These are phyloP conservation scores for Conopomorpha cramerella DNA, from an alignment of 1,140 invertebrate genomes.

Conservation along the genomic window DNA sequence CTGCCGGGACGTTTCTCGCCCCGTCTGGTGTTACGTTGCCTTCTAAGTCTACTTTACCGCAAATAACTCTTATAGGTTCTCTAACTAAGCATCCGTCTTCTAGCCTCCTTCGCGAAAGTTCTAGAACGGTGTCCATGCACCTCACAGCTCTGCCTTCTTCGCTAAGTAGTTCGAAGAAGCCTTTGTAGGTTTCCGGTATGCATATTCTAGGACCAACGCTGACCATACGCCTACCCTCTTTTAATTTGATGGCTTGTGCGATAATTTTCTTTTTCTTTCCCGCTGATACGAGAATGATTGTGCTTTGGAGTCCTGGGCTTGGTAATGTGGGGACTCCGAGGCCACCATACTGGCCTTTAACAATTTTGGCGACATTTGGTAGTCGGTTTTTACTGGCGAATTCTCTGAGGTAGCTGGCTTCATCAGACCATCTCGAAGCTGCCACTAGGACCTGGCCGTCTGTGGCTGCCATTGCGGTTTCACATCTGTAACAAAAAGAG, in stretches of 20 bases:
- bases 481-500: slow-evolving; percentile 40
- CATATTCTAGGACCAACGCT: slow-evolving; percentile 81
- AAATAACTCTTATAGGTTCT: slow-evolving; percentile 82
- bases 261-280: slow-evolving; percentile 85
- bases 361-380: slow-evolving; percentile 86
- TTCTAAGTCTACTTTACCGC: slow-evolving; percentile 68
- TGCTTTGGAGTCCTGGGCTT: slow-evolving; percentile 81
- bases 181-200: slow-evolving; percentile 88
- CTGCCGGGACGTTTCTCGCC: slow-evolving; percentile 71
- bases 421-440: slow-evolving; percentile 83
- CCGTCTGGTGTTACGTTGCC: slow-evolving; percentile 73
- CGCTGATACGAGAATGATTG: slow-evolving; percentile 80
- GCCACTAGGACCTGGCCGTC: slow-evolving; percentile 84
- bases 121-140: slow-evolving; percentile 85
- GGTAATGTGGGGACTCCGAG: slow-evolving; percentile 85
- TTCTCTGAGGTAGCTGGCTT: slow-evolving; percentile 77
- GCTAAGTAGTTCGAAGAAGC: slow-evolving; percentile 92
- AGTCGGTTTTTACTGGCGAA: slow-evolving; percentile 78
- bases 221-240: slow-evolving; percentile 78
- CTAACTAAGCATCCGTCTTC: slow-evolving; percentile 83
- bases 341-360: slow-evolving; percentile 89
- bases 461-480: slow-evolving; percentile 74
- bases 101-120: slow-evolving; percentile 76
- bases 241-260: slow-evolving; percentile 88
- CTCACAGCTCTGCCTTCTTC: slow-evolving; percentile 89